Conservation (phyloP, 2,888 invertebrate genomes). For the Oxytorus armatus region DNA sequence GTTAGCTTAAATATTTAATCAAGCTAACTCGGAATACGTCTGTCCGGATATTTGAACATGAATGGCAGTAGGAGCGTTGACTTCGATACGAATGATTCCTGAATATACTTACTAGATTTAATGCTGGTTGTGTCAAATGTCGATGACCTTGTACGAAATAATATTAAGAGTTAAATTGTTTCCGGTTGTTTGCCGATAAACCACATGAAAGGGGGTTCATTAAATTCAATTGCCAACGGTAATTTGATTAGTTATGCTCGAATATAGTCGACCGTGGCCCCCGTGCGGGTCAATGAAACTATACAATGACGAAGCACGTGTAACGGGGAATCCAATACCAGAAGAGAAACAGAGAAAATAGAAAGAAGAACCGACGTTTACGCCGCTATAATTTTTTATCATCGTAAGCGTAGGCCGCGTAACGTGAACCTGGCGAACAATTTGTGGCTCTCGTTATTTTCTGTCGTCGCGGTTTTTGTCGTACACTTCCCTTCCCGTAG, state of each 20-base stretch:
- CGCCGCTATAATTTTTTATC: constrained; percentile 42
- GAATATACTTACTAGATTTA: not conserved
- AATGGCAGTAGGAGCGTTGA: too few species aligned
- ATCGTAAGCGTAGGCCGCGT: constrained; percentile 32
- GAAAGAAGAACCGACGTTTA: constrained; percentile 26
- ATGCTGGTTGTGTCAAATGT: not conserved
- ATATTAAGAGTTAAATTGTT: not conserved
- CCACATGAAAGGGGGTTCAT: not conserved
- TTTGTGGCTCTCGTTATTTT: constrained; percentile 28
- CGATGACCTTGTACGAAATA: not conserved
- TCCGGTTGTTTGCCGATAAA: not conserved
- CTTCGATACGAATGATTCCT: too few species aligned
- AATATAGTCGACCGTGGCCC: constrained; percentile 16
- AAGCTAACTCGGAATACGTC: too few species aligned
- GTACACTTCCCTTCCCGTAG: not conserved
- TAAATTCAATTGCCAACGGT: not conserved
- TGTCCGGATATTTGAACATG: too few species aligned
- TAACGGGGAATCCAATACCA: constrained; percentile 54
- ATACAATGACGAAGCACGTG: constrained; percentile 36
- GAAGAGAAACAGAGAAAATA: constrained; percentile 15
- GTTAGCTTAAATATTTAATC: too few species aligned
- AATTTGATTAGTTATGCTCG: constrained; percentile 39
- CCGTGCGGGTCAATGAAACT: constrained; percentile 62
- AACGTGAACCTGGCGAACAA: constrained; percentile 47
- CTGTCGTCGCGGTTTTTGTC: constrained; percentile 16